Evolutionary conservation across 2,888 invertebrate genomes (phyloP).

Genomic region (Harpagoxenus sublaevis): DNA sequence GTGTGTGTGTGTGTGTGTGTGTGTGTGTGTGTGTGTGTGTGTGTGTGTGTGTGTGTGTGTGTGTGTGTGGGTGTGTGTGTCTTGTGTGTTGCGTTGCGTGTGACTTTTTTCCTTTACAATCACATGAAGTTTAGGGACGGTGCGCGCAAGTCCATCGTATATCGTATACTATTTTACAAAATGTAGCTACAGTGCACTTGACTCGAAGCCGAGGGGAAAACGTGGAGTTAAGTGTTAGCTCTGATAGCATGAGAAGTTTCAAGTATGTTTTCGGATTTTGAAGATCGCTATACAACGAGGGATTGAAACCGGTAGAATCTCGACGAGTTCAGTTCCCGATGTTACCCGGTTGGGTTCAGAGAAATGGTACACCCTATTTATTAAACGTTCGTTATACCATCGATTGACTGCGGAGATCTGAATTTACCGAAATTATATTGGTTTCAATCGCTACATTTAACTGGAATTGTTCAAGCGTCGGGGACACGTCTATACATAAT

Average conservation of each 20-base stretch:
- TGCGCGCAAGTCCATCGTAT: constrained; percentile 57
- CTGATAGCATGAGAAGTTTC: constrained; percentile 16
- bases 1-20: not conserved
- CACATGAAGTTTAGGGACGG: constrained; percentile 54
- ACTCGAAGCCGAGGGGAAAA: constrained; percentile 47
- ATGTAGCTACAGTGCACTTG: constrained; percentile 54
- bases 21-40: not conserved
- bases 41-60: not conserved
- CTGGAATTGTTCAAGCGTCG: constrained; percentile 27
- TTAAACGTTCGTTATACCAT: not conserved
- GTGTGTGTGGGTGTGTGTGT: not conserved
- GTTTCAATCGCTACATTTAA: constrained; percentile 38
- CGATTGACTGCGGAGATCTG: not conserved
- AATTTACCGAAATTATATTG: constrained; percentile 35
- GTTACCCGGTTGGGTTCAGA: not conserved
- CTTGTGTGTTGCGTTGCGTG: not conserved
- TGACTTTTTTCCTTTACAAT: constrained; percentile 45
- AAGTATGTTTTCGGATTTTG: constrained; percentile 30
- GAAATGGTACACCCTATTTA: not conserved
- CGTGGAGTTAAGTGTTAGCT: constrained; percentile 41
- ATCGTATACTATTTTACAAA: constrained; percentile 61
- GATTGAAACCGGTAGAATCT: constrained; percentile 20
- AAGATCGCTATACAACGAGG: constrained; percentile 32
- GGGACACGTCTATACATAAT: constrained; percentile 29
- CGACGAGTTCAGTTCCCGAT: constrained; percentile 8